phyloP scores from a whole-genome alignment of 2,888 invertebrate genomes.

The Platycheirus rosarum region DNA sequence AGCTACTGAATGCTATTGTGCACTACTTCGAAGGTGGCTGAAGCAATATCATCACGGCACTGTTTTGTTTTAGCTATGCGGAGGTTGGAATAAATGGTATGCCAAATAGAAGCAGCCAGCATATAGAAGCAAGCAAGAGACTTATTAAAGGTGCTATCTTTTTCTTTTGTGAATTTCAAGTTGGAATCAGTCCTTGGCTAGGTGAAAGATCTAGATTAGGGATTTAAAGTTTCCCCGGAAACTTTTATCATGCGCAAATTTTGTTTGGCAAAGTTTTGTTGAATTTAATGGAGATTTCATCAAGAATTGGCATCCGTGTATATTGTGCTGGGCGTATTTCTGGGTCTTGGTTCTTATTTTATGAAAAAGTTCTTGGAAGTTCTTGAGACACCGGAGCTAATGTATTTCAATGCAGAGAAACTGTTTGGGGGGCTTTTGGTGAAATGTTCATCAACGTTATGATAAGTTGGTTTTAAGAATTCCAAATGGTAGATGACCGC shows the following conservation, averaged over 20 bases:
- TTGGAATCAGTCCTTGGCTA: background rate
- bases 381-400: no score
- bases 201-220: slow-evolving; percentile 11
- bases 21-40: slow-evolving; percentile 16
- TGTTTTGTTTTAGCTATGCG: no score
- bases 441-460: no score
- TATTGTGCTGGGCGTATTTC: no score
- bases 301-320: background rate
- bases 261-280: background rate
- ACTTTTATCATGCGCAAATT: slow-evolving; percentile 4
- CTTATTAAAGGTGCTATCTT: slow-evolving; percentile 10
- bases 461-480: no score
- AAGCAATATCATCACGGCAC: slow-evolving; percentile 17
- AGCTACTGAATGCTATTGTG: slow-evolving; percentile 37
- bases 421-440: no score
- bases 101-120: background rate
- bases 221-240: slow-evolving; percentile 12
- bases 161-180: background rate
- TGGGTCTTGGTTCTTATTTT: no score
- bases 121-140: background rate
- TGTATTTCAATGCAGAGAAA: no score
- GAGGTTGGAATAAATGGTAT: no score
- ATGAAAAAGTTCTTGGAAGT: no score
- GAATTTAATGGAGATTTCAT: slow-evolving; percentile 6
- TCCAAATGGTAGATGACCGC: no score